Conservation (phyloP, 2,797 vertebrate genomes). For the Chelmon rostratus region DNA sequence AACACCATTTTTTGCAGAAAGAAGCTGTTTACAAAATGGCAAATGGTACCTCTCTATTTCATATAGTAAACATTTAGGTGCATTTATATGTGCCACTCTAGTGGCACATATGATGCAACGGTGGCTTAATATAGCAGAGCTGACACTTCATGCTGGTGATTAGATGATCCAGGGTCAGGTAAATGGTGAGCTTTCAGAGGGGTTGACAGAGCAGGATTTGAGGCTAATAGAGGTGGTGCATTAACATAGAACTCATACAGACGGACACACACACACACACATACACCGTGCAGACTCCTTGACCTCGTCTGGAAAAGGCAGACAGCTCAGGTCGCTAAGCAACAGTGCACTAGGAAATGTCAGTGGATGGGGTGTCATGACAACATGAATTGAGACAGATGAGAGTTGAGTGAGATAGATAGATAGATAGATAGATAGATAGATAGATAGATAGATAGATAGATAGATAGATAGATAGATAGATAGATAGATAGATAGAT, state of each 20-base stretch:
- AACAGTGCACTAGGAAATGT: slow-evolving; percentile 68
- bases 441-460: not conserved
- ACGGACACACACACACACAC: not conserved
- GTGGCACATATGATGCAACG: not conserved
- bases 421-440: not conserved
- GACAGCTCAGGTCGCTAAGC: slow-evolving; percentile 71
- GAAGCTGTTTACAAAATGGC: not conserved
- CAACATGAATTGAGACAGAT: slow-evolving; percentile 48
- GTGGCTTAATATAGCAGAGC: not conserved
- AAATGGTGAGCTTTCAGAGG: slow-evolving; percentile 24
- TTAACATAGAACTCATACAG: slow-evolving; percentile 41
- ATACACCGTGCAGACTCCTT: slow-evolving; percentile 46
- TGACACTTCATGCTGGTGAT: slow-evolving; percentile 15
- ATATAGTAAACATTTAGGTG: not conserved
- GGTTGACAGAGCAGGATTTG: slow-evolving; percentile 23
- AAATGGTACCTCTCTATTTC: not conserved
- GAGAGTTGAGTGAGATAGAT: slow-evolving; percentile 29
- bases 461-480: not conserved
- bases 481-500: not conserved
- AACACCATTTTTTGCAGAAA: not conserved
- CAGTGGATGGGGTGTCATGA: slow-evolving; percentile 66
- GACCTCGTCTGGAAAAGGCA: slow-evolving; percentile 71
- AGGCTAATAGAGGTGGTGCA: slow-evolving; percentile 41
- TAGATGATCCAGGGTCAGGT: slow-evolving; percentile 13
- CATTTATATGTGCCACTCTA: not conserved